Base-by-base conservation (phyloP, 2,797 vertebrate species). In the Phalanger gymnotis region DNA sequence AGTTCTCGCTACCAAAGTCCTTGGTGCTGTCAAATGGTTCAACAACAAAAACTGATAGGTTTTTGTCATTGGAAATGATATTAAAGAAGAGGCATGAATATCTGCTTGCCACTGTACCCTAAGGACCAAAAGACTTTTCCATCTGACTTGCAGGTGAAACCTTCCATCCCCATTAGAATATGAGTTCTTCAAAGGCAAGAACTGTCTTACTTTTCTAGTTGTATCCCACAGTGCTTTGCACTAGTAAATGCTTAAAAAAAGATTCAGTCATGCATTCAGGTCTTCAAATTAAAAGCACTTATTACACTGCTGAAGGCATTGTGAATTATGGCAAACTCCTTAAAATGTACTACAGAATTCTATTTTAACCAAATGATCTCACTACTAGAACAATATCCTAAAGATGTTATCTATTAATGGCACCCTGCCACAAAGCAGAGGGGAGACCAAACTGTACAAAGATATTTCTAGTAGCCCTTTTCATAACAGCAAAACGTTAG, bases 201-300 rank as follows among this genome's bases (percentile, higher is more conserved):
- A 31, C 4, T 31, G 11, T 58, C 57, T 31, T 31, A n/a, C 31
- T 66, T 66, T 66, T 66, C 31, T n/a, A n/a, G 31, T 66, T 66
- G 58, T 66, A 16, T 66, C 58, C 31, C 31, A 61, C 58, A 66
- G 31, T 14, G 58, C 31, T 66, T 34, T 66, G 31, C 13, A 66
- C 34, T 66, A 34, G 11, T 34, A 66, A 66, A 31, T 16, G 28
- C 31, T 66, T 66, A 4, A 34, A 34, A 66, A 66, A 66, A 66
- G 31, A 4, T 66, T 66, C 13, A n/a, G 34, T 34, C 58, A 34
- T n/a, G 90, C 53, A 31, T 89, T 97, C 91, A 94, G 91, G 96
- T 96, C 93, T 87, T 25, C 81, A 96, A 96, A 93, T 61, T 55
- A 97, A 94, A 97, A 96, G n/a, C 47, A 95, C 31, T 66, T 66